Evolutionary conservation across 1,140 invertebrate genomes (phyloP).

Genomic region (Pararge aegeria): DNA sequence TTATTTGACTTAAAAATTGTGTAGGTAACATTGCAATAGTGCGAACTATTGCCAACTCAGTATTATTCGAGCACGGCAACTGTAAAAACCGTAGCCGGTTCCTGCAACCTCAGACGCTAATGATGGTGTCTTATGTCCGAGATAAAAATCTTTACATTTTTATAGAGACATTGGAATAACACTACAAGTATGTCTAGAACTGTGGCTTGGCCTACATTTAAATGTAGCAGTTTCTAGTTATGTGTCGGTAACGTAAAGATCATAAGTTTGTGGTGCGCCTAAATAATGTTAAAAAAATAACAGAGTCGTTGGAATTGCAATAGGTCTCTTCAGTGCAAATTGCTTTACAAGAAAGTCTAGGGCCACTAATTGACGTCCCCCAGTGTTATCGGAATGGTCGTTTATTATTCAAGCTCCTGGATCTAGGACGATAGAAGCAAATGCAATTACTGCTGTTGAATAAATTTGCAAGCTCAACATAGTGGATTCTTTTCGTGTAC

Average conservation of each 20-base stretch:
- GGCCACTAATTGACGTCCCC: constrained; percentile 3
- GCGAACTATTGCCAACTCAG: too few species aligned
- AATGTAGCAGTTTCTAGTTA: background rate
- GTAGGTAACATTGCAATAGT: too few species aligned
- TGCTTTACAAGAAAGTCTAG: background rate
- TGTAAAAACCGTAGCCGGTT: too few species aligned
- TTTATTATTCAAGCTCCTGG: constrained; percentile 1
- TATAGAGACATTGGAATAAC: too few species aligned
- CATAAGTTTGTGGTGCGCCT: background rate
- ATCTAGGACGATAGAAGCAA: background rate
- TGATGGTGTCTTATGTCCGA: too few species aligned
- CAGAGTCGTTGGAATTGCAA: background rate
- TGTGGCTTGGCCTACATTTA: background rate
- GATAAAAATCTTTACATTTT: too few species aligned
- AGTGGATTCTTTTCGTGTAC: background rate
- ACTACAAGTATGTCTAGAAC: too few species aligned
- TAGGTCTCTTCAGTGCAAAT: background rate
- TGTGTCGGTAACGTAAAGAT: background rate
- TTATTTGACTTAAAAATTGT: too few species aligned
- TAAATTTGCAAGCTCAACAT: background rate
- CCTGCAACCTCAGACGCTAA: too few species aligned
- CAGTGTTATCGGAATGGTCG: background rate
- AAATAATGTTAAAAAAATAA: background rate
- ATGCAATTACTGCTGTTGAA: constrained; percentile 8
- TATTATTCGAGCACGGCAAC: too few species aligned